A percentile compares a stretch with the other conserved stretches of the same genome.
These are phyloP conservation scores for Notoglanidium macrostoma DNA, from an alignment of 2,797 vertebrate genomes.

Conservation along the genomic window DNA sequence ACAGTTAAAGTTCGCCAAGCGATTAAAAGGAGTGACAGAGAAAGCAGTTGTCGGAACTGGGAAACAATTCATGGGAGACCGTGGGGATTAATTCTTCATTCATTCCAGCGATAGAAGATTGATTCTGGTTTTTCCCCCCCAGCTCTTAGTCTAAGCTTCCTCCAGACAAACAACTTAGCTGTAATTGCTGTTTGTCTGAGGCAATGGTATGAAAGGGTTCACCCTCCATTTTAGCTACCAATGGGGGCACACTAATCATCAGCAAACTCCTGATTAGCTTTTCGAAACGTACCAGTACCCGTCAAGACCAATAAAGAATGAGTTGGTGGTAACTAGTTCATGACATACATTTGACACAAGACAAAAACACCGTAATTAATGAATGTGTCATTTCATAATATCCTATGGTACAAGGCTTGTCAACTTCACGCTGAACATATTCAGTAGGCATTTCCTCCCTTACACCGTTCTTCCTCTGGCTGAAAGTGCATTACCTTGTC, in stretches of 20 bases:
- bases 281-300: conserved; percentile 9
- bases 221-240: conserved; percentile 7
- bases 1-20: conserved; percentile 59
- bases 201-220: conserved; percentile 30
- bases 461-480: background rate
- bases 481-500: background rate
- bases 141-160: conserved; percentile 33
- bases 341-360: conserved; percentile 19
- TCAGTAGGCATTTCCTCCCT: background rate
- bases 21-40: conserved; percentile 59
- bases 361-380: conserved; percentile 40
- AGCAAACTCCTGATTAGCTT: conserved; percentile 39
- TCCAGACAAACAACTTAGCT: conserved; percentile 52
- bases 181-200: conserved; percentile 53
- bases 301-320: conserved; percentile 35
- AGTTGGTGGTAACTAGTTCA: conserved; percentile 32
- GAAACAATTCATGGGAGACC: conserved; percentile 44
- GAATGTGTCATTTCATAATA: conserved; percentile 16
- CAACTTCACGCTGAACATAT: background rate
- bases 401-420: conserved; percentile 6
- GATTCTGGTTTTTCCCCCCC: conserved; percentile 22
- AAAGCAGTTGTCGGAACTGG: conserved; percentile 51
- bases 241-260: conserved; percentile 44
- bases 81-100: conserved; percentile 56
- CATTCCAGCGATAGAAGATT: conserved; percentile 60